Evolutionary conservation across 2,888 invertebrate genomes (phyloP).

Genomic region (Sarcophaga subvicina): DNA sequence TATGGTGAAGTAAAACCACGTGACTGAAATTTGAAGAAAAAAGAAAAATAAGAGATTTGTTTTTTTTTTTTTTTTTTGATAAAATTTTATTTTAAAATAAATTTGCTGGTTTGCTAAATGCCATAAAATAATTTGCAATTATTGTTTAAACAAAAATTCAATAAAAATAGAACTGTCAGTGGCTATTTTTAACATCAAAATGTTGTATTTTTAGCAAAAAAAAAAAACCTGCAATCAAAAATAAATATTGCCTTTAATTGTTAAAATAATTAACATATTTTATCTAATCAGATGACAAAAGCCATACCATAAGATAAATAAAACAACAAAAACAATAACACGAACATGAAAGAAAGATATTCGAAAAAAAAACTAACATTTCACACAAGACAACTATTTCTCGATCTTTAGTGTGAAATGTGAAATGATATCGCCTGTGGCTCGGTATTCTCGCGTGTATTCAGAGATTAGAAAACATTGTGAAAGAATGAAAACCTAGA

Average conservation of each 20-base stretch:
- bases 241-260: not conserved
- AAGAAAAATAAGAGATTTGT: too few relatives aligned
- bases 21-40: slow-evolving; percentile 13
- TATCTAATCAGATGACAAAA: slow-evolving; percentile 46
- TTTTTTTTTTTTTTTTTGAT: too few relatives aligned
- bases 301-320: slow-evolving; percentile 11
- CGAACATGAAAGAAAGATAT: not conserved
- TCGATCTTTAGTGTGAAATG: slow-evolving; percentile 12
- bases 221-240: slow-evolving; percentile 11
- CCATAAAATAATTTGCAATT: slow-evolving; percentile 24
- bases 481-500: not conserved
- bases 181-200: slow-evolving; percentile 48
- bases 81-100: too few relatives aligned
- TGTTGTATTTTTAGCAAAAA: slow-evolving; percentile 55
- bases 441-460: not conserved
- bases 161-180: slow-evolving; percentile 6
- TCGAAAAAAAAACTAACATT: not conserved
- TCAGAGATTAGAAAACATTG: not conserved
- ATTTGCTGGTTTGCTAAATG: not conserved
- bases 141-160: slow-evolving; percentile 22
- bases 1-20: slow-evolving; percentile 3
- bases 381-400: not conserved
- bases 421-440: not conserved
- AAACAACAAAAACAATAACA: not conserved
- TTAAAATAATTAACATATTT: slow-evolving; percentile 52